Evolutionary conservation across 1,140 invertebrate species (phyloP).

Genomic region (Solen grandis): DNA sequence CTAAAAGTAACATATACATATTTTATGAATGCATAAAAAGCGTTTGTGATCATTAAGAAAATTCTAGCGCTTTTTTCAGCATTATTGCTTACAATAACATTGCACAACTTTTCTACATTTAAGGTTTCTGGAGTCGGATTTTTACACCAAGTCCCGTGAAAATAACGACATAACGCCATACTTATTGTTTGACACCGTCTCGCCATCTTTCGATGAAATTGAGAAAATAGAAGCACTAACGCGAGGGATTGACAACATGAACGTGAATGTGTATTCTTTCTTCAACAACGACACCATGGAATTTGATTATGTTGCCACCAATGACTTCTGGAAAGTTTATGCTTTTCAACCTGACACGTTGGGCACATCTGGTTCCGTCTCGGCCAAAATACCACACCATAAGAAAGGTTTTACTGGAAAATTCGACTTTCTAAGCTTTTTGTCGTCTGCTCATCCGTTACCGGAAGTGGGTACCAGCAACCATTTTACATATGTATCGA

Average conservation of each 20-base stretch:
- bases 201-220: constrained; percentile 64
- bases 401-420: background rate
- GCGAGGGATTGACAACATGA: constrained; percentile 75
- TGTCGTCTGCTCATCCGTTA: constrained; percentile 74
- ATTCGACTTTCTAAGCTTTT: constrained; percentile 59
- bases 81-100: no score
- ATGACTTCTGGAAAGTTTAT: constrained; percentile 76
- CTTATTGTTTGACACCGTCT: constrained; percentile 68
- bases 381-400: constrained; percentile 10
- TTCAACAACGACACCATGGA: constrained; percentile 27
- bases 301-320: constrained; percentile 67
- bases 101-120: background rate
- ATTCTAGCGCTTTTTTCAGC: no score
- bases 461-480: constrained; percentile 64
- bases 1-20: no score
- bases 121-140: constrained; percentile 63
- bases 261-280: constrained; percentile 72
- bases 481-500: constrained; percentile 70
- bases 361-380: constrained; percentile 56
- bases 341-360: constrained; percentile 62
- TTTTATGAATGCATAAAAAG: no score
- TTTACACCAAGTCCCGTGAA: constrained; percentile 68
- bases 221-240: constrained; percentile 64
- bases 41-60: no score
- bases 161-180: constrained; percentile 68